A percentile compares a stretch with the other conserved stretches of the same genome.
Evolutionary conservation across 2,113 vertebrate species (phyloP).

Genomic region (Poeciliopsis retropinna): DNA sequence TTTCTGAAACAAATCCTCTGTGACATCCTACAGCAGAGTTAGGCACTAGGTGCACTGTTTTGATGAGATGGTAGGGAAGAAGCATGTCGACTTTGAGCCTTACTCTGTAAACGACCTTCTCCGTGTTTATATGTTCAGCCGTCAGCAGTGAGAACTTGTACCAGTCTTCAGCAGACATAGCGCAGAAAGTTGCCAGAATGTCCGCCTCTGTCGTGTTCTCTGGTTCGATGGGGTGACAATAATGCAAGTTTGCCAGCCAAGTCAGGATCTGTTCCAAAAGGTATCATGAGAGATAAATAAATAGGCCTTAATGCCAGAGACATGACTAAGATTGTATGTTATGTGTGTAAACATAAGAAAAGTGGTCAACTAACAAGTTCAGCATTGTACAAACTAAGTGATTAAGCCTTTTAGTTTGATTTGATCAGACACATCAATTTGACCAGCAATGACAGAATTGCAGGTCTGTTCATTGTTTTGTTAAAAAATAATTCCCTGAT

Average conservation of each 20-base stretch:
- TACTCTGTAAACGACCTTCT: slow-evolving; percentile 76
- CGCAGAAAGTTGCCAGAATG: slow-evolving; percentile 79
- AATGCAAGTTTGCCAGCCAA: slow-evolving; percentile 72
- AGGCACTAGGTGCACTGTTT: not conserved
- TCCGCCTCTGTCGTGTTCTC: slow-evolving; percentile 37
- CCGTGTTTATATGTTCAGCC: slow-evolving; percentile 80
- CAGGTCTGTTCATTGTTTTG: slow-evolving; percentile 13
- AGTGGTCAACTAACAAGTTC: not conserved
- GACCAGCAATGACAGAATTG: not conserved
- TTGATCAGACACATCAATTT: no score
- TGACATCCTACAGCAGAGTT: not conserved
- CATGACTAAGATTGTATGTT: not conserved
- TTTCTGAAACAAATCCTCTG: slow-evolving; percentile 13
- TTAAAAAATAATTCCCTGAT: not conserved
- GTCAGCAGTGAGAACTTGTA: slow-evolving; percentile 84
- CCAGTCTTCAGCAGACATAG: slow-evolving; percentile 69
- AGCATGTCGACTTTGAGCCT: slow-evolving; percentile 25
- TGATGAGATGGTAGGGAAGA: not conserved
- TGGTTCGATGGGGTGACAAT: slow-evolving; percentile 70
- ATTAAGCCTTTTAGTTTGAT: not conserved
- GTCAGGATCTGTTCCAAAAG: slow-evolving; percentile 68
- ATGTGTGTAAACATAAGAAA: not conserved
- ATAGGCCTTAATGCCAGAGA: not conserved
- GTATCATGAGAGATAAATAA: slow-evolving; percentile 9
- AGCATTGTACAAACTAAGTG: no score